These are phyloP conservation scores for Sisor rabdophorus DNA, from an alignment of 2,113 vertebrate genomes.

Conservation along the genomic window DNA sequence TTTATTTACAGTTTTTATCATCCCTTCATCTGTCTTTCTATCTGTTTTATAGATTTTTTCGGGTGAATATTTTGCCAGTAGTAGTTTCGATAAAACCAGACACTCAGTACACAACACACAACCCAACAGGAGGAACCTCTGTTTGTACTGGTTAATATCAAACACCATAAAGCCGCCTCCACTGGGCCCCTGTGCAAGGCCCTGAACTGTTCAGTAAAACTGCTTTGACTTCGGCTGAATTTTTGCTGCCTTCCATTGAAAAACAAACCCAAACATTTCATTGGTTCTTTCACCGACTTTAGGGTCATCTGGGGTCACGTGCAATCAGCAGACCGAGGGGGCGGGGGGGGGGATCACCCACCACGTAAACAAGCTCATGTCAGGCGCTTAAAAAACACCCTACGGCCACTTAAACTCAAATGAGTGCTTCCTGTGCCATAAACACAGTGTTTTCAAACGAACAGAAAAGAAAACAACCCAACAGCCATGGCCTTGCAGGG, in stretches of 20 bases:
- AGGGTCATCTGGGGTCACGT: slow-evolving; percentile 48
- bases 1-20: too few species aligned
- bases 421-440: slow-evolving; percentile 53
- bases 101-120: too few species aligned
- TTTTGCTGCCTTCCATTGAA: not conserved
- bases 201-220: too few species aligned
- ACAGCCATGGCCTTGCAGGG: slow-evolving; percentile 17
- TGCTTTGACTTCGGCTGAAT: not conserved
- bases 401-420: slow-evolving; percentile 50
- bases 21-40: too few species aligned
- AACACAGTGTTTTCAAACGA: slow-evolving; percentile 55
- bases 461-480: slow-evolving; percentile 24
- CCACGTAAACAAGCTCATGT: slow-evolving; percentile 50
- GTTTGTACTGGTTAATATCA: too few species aligned
- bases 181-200: too few species aligned
- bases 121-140: too few species aligned
- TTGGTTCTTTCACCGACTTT: slow-evolving; percentile 26
- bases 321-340: slow-evolving; percentile 49
- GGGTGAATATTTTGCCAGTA: too few species aligned
- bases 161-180: too few species aligned
- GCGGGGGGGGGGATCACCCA: too few species aligned
- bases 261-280: slow-evolving; percentile 13
- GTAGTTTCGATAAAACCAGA: too few species aligned
- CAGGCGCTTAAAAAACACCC: slow-evolving; percentile 44
- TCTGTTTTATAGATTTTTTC: too few species aligned